Conservation (phyloP, 1,140 invertebrate species). For the Drosophila athabasca region DNA sequence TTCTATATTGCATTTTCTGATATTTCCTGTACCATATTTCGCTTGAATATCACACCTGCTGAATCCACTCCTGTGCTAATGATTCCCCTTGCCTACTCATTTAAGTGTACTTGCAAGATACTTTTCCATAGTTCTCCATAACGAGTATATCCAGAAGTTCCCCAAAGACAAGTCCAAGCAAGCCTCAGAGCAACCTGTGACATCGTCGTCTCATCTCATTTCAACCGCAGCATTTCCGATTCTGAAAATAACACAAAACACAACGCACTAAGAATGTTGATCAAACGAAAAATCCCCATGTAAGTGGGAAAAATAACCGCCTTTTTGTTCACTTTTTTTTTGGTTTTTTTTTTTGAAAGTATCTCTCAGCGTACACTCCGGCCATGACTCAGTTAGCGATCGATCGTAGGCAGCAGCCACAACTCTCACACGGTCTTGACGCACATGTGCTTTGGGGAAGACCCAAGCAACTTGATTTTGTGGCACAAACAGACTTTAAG, state of each 20-base stretch:
- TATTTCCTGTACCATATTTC: no score
- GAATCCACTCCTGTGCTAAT: no score
- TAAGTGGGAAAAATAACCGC: conserved; percentile 67
- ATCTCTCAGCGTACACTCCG: conserved; percentile 26
- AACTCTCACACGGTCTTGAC: conserved; percentile 47
- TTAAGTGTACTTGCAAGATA: no score
- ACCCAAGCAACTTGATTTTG: conserved; percentile 53
- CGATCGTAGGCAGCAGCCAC: conserved; percentile 19
- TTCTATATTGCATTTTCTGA: no score
- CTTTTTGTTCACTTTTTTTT: conserved; percentile 35
- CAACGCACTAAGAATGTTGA: conserved; percentile 52
- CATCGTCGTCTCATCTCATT: conserved; percentile 2
- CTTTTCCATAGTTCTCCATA: no score
- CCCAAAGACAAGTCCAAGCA: no score
- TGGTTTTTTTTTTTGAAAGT: conserved; percentile 60
- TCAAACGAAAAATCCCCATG: conserved; percentile 67
- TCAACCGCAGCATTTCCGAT: conserved; percentile 65
- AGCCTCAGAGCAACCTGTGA: not conserved
- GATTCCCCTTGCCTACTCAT: no score
- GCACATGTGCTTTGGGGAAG: conserved; percentile 61
- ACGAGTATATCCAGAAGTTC: no score
- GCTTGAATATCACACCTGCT: no score
- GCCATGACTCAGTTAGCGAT: conserved; percentile 66
- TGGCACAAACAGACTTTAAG: conserved; percentile 42
- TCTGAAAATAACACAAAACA: conserved; percentile 41